Base-by-base conservation (phyloP, 1,140 invertebrate species). In the Drosophila pruinosa region DNA sequence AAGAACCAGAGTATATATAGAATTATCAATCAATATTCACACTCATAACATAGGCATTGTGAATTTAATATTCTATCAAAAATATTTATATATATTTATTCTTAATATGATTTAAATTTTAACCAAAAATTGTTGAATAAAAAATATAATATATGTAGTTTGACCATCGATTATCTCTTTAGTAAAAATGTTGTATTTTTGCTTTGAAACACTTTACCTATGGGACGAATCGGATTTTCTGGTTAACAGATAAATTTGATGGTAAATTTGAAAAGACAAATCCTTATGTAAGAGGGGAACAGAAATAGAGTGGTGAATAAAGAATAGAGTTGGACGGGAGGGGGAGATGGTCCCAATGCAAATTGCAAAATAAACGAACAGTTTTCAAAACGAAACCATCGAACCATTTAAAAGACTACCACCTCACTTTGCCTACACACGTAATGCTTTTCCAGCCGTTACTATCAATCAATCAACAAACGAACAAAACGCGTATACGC, bases 401-500 rank as follows among this genome's bases (percentile, higher is more conserved):
- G 52, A 73, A 72, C 67, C 67, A 72, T 85, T 67, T 72, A 83
- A 83, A 89, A 82, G 56, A 63, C 59, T 39, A 56, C 64, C 62
- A 14, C 24, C 52, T 7, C 0, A 14, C 38, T 12, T 17, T 14
- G 0, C 19, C 17, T 4, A 34, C 39, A 19, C 2, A n/a, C 31
- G 15, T 14, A 19, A 24, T 47, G 41, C 24, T 41, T 48, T 26
- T 48, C 10, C 19, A 24, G 28, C 41, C 41, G 26, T 12, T 19
- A 47, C 43, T 48, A 28, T 75, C 79, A 89, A 89, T 89, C 85
- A 83, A 89, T 89, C 85, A 89, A 89, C 78, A 80, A 79, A 78
- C 63, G 78, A 81, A 88, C 77, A 81, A 88, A 88, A 74, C 82
- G 82, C 78, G 82, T 88, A 88, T 88, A 88, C 82, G 82, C 82